Evolutionary conservation across 2,888 invertebrate genomes (phyloP), one percentile per base, ranked within the genome.

Genomic region (Pollenia labialis): DNA sequence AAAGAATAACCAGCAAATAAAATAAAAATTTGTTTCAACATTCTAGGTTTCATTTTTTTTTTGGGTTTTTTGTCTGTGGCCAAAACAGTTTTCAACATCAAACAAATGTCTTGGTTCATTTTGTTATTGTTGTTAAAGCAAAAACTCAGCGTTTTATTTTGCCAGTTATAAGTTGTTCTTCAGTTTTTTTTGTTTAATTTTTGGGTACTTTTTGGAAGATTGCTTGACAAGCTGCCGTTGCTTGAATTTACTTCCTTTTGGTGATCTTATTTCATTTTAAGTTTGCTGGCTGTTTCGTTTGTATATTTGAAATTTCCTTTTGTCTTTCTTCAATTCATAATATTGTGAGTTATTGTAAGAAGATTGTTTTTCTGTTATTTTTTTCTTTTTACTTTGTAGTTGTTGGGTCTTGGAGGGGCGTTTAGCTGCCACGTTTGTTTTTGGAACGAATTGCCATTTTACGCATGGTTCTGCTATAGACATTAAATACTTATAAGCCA

Each of bases 401-500:
- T 83, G 81, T 85, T 74, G 62, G 44, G 68, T 81, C 86, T 85
- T 76, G 56, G 62, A 81, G 81, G 85, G 85, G 80, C 85, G 85
- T 85, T 87, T 85, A 85, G 86, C 69, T 86, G 86, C 85, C 84
- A 84, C 87, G 85, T 85, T 85, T 87, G 81, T 76, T 83, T 88
- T 87, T 85, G 89, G 85, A 89, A 88, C 88, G 89, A 89, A 89
- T 89, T 88, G 88, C 83, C 88, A 88, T 89, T 86, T 85, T 84
- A 85, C 88, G 87, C 85, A 85, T 84, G 84, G 77, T 81, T 85
- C 82, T 62, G 76, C 76, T 81, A 84, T 52, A 87, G 68, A 87
- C 81, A 84, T 84, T 87, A 87, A 87, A 87, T 81, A 81, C 84
- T 77, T 77, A 79, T 81, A 81, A 85, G 68, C 83, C 83, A 66